phyloP scores from a whole-genome alignment of 2,113 vertebrate genomes.

The Epinephelus moara region DNA sequence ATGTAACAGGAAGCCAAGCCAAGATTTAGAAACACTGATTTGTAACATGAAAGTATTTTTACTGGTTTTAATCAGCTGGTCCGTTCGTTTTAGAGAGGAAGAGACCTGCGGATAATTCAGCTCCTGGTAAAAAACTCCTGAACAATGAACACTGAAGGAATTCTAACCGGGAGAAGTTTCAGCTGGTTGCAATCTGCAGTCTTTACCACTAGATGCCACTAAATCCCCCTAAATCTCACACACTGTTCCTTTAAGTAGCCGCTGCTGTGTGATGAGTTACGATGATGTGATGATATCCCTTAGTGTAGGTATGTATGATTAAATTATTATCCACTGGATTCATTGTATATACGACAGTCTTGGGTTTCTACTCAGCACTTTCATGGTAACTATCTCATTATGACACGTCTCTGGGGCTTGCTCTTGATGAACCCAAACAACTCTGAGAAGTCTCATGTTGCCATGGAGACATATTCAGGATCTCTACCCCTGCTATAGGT shows the following conservation, averaged over 20 bases:
- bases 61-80: no score
- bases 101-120: no score
- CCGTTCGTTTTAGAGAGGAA: no score
- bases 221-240: no score
- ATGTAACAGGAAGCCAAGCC: no score
- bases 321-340: neutral
- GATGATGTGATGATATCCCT: neutral
- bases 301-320: neutral
- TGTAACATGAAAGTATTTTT: no score
- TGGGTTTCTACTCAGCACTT: slow-evolving; percentile 20
- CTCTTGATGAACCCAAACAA: slow-evolving; percentile 16
- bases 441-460: slow-evolving; percentile 54
- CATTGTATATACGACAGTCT: neutral
- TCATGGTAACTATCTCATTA: slow-evolving; percentile 42
- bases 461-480: slow-evolving; percentile 66
- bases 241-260: neutral
- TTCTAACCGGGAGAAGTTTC: no score
- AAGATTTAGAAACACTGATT: no score
- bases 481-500: neutral
- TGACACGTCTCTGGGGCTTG: slow-evolving; percentile 12
- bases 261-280: neutral
- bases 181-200: no score
- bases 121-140: no score
- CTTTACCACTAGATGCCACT: no score
- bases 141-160: no score